A percentile compares a stretch with the other conserved stretches of the same genome.
Conservation (phyloP, 2,797 vertebrate genomes). For the Epinephelus awoara region DNA sequence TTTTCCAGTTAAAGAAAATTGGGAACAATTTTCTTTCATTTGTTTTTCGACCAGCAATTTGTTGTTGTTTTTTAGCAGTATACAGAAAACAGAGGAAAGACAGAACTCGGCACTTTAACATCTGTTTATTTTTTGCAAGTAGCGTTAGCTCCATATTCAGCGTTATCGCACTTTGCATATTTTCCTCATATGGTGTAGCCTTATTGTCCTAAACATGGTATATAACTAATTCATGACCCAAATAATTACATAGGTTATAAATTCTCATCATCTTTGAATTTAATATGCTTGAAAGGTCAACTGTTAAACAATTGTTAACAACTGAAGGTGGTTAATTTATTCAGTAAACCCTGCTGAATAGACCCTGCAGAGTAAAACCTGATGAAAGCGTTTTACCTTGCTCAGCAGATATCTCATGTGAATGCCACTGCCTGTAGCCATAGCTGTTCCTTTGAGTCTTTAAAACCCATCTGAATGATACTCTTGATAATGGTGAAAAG, state of each 20-base stretch:
- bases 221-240: background rate
- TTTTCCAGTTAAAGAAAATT: too few species aligned
- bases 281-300: background rate
- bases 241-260: background rate
- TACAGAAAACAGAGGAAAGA: too few species aligned
- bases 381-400: slow-evolving; percentile 8
- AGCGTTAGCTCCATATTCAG: too few species aligned
- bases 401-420: slow-evolving; percentile 20
- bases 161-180: too few species aligned
- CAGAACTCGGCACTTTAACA: too few species aligned
- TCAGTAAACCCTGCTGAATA: background rate
- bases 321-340: background rate
- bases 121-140: too few species aligned
- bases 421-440: slow-evolving; percentile 23
- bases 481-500: slow-evolving; percentile 18
- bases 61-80: too few species aligned
- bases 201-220: background rate
- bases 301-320: background rate
- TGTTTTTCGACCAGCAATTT: too few species aligned
- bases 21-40: too few species aligned
- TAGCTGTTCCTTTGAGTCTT: slow-evolving; percentile 16
- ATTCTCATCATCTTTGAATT: background rate
- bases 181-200: too few species aligned
- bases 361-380: slow-evolving; percentile 13
- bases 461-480: slow-evolving; percentile 22